These are phyloP conservation scores for Poeciliopsis turneri DNA, from an alignment of 2,797 vertebrate species.

Conservation along the genomic window DNA sequence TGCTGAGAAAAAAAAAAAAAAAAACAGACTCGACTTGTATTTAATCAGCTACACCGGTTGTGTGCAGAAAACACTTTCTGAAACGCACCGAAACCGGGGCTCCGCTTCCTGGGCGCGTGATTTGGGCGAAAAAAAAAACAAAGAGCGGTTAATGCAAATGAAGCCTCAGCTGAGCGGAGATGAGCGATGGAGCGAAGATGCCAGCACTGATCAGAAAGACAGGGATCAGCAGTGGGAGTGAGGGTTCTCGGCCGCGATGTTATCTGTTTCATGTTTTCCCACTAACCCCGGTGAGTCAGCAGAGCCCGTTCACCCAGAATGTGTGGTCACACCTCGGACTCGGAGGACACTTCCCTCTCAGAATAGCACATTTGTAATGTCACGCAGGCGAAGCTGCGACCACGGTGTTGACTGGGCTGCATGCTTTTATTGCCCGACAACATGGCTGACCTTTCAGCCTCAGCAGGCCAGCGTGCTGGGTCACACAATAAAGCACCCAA, in stretches of 20 bases:
- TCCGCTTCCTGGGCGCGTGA: slow-evolving; percentile 61
- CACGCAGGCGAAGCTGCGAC: slow-evolving; percentile 57
- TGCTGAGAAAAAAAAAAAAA: no score
- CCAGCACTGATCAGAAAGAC: slow-evolving; percentile 31
- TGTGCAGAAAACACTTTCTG: slow-evolving; percentile 60
- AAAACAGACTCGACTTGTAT: slow-evolving; percentile 59
- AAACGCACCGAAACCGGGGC: slow-evolving; percentile 58
- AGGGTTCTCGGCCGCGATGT: slow-evolving; percentile 55
- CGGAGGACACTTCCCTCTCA: slow-evolving; percentile 71
- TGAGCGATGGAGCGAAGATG: slow-evolving; percentile 53
- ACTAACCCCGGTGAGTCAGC: slow-evolving; percentile 71
- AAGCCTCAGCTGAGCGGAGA: slow-evolving; percentile 52
- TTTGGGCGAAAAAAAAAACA: slow-evolving; percentile 70
- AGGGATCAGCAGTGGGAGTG: slow-evolving; percentile 24
- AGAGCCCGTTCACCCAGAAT: slow-evolving; percentile 56
- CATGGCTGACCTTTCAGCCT: slow-evolving; percentile 79
- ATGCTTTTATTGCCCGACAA: slow-evolving; percentile 72
- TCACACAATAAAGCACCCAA: slow-evolving; percentile 28
- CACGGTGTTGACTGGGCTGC: slow-evolving; percentile 63
- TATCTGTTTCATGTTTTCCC: slow-evolving; percentile 64
- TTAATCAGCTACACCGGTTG: slow-evolving; percentile 66
- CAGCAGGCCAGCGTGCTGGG: slow-evolving; percentile 55
- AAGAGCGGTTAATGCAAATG: slow-evolving; percentile 64
- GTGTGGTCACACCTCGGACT: slow-evolving; percentile 74
- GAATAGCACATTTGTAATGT: slow-evolving; percentile 80